Evolutionary conservation across 2,888 invertebrate species (phyloP).

Genomic region (Drosophila pseudotakahashii): DNA sequence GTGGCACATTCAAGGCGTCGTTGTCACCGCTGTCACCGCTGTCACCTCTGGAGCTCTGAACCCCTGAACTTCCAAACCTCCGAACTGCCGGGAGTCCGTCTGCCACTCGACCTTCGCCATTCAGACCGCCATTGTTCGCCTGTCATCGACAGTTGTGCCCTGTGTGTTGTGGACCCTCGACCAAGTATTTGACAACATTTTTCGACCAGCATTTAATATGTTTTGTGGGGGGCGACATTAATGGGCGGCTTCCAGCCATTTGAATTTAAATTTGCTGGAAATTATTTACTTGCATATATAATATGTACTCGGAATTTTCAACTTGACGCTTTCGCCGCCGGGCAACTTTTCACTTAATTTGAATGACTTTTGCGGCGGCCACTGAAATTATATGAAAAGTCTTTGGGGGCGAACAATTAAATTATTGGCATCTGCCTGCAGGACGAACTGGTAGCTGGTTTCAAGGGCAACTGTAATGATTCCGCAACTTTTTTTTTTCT

Average conservation of each 20-base stretch:
- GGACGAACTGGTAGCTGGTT: background rate
- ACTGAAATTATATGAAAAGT: slow-evolving; percentile 57
- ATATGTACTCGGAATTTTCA: background rate
- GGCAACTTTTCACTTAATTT: slow-evolving; percentile 65
- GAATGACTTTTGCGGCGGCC: slow-evolving; percentile 50
- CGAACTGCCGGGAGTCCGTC: slow-evolving; percentile 10
- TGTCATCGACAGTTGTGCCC: background rate
- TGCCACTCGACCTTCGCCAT: slow-evolving; percentile 35
- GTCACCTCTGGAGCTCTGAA: background rate
- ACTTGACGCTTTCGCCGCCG: slow-evolving; percentile 13
- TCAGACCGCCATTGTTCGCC: slow-evolving; percentile 17
- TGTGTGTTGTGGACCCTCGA: slow-evolving; percentile 1
- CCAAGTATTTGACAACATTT: slow-evolving; percentile 24
- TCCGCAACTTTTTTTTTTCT: slow-evolving; percentile 51
- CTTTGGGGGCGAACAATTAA: slow-evolving; percentile 67
- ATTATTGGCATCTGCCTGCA: slow-evolving; percentile 52
- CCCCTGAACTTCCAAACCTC: background rate
- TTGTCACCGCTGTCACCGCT: slow-evolving; percentile 16
- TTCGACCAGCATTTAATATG: slow-evolving; percentile 31
- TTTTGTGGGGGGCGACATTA: background rate
- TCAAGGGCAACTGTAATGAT: slow-evolving; percentile 16
- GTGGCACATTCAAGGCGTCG: slow-evolving; percentile 32
- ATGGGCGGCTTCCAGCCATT: slow-evolving; percentile 7
- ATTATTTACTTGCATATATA: background rate
- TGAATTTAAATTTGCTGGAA: slow-evolving; percentile 19